Base-by-base conservation (phyloP, 2,797 vertebrate genomes). In the Erpetoichthys calabaricus region DNA sequence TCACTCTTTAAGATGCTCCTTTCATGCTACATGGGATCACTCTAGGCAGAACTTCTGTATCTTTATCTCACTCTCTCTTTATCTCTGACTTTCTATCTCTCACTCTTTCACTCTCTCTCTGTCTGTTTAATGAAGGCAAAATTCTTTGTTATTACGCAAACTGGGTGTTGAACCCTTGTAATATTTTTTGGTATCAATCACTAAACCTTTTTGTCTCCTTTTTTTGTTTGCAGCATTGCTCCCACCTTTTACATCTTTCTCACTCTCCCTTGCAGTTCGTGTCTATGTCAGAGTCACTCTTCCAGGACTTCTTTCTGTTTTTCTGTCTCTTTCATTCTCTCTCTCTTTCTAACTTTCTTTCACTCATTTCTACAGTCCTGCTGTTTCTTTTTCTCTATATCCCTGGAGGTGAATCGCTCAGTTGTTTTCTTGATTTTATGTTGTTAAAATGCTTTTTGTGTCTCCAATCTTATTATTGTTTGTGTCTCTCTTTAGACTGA, bases 261-360 rank as follows among this genome's bases (percentile, higher is more conserved):
- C 53, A 64, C 57, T 53, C 55, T 67, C 67, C 68, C 65, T 66
- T 62, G 60, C 56, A 67, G 57, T 65, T 65, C 55, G 42, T 8
- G 9, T 57, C 57, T 49, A 1, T 59, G 52, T 51, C 57, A 55
- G 42, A 6, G 8, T 67, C 60, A 63, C 41, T 66, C 64, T 63
- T 65, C 70, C 63, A 65, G 63, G 5, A 55, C 55, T 57, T 57
- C 55, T 59, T 44, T 60, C 59, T 69, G 61, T 71, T 4, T 61
- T 69, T 69, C 67, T 60, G 80, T 80, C 68, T 75, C 72, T 64
- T 71, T 75, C 64, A 74, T 56, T 68, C 62, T 78, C 6, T 61
- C 70, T 73, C 64, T 45, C 42, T 47, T 45, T 62, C 64, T 72
- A 66, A 70, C 8, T 42, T 46, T 44, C 45, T 47, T 43, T 50